phyloP scores from a whole-genome alignment of 2,113 vertebrate species.

The Acrocephalus arundinaceus region DNA sequence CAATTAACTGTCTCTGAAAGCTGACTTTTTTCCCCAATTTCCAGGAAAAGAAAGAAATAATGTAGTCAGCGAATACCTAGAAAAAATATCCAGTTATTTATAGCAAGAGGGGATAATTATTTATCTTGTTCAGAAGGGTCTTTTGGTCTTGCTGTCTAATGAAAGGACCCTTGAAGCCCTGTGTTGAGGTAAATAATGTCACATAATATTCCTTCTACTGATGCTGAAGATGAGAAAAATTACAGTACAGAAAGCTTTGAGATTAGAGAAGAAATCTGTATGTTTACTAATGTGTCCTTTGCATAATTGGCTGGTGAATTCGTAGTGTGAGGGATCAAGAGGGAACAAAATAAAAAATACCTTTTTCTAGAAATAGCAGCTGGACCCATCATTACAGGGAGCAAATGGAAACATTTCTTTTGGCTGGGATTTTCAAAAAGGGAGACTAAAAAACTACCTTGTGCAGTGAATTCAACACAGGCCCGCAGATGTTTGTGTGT shows the following conservation, averaged over 20 bases:
- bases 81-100: background rate
- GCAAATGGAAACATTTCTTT: background rate
- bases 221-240: background rate
- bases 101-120: background rate
- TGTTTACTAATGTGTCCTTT: background rate
- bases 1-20: background rate
- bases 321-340: rapidly evolving
- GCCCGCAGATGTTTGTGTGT: background rate
- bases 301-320: background rate
- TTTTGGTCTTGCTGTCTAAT: background rate
- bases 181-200: background rate
- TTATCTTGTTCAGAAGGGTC: background rate
- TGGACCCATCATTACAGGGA: background rate
- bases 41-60: background rate
- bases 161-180: background rate
- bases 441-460: background rate
- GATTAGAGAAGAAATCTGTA: background rate
- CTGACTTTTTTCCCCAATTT: background rate
- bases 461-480: background rate
- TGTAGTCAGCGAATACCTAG: background rate
- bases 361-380: background rate
- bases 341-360: background rate
- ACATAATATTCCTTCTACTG: background rate
- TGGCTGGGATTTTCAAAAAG: background rate
- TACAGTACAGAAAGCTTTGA: background rate